Conservation (phyloP, 1,140 invertebrate genomes). For the Macrosteles quadrilineatus region DNA sequence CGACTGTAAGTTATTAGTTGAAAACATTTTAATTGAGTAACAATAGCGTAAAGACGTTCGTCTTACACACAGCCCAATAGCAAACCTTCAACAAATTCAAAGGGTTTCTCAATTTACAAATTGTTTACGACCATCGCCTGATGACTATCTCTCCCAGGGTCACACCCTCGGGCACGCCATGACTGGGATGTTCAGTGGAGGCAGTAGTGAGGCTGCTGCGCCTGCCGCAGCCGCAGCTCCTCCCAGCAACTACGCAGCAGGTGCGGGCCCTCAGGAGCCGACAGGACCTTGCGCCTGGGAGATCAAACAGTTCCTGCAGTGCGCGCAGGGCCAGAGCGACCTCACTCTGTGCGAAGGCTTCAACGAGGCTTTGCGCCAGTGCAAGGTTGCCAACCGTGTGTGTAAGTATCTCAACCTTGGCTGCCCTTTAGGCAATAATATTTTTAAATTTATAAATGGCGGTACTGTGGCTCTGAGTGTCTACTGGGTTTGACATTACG, state of each 20-base stretch:
- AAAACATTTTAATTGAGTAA: too few species aligned
- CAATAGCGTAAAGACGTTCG: too few species aligned
- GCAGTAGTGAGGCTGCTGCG: constrained; percentile 52
- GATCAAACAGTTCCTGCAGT: constrained; percentile 86
- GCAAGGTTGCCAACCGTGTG: constrained; percentile 64
- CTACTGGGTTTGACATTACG: too few species aligned
- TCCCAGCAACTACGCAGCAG: constrained; percentile 48
- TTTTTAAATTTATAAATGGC: too few species aligned
- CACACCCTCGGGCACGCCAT: constrained; percentile 83
- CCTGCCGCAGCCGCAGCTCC: constrained; percentile 46
- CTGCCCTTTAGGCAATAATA: too few species aligned
- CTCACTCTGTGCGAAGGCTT: constrained; percentile 87
- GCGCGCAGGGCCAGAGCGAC: constrained; percentile 82
- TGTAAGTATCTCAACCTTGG: constrained; percentile 24
- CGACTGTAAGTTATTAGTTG: too few species aligned
- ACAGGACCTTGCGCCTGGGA: constrained; percentile 83
- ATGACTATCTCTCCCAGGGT: constrained; percentile 55
- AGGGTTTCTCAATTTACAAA: neutral
- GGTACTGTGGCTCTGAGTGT: too few species aligned
- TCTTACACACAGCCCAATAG: too few species aligned
- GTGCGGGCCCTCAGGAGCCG: constrained; percentile 50
- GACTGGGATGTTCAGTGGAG: constrained; percentile 81
- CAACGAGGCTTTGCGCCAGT: constrained; percentile 90
- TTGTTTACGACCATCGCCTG: neutral
- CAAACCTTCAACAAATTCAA: too few species aligned